Conservation (phyloP, 2,113 vertebrate genomes). For the Osmerus eperlanus region DNA sequence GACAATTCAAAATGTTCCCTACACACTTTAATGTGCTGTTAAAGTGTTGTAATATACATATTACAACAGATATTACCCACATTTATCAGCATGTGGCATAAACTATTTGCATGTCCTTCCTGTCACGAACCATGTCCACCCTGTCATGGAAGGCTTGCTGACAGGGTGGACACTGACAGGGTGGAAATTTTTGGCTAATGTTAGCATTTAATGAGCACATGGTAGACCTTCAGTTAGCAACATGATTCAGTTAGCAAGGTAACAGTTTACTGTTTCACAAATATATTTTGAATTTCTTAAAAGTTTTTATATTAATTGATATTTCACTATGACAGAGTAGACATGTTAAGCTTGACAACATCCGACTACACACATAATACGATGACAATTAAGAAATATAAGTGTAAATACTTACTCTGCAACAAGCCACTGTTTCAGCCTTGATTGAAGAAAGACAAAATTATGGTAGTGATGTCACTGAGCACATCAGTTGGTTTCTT, state of each 20-base stretch:
- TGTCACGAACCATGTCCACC: not conserved
- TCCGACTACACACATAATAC: conserved; percentile 11
- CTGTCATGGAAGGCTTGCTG: conserved; percentile 11
- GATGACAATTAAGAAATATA: conserved; percentile 8
- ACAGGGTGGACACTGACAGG: no score
- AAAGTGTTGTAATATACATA: not conserved
- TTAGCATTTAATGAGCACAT: conserved; percentile 5
- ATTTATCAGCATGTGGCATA: not conserved
- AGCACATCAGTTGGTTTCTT: not conserved
- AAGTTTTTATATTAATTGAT: not conserved
- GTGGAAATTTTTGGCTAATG: not conserved
- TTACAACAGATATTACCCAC: not conserved
- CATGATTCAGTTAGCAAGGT: conserved; percentile 3
- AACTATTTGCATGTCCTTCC: not conserved
- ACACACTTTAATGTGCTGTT: conserved; percentile 5
- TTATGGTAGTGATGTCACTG: not conserved
- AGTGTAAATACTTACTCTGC: conserved; percentile 5
- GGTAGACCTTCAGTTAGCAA: conserved; percentile 1
- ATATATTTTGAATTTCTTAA: conserved; percentile 1
- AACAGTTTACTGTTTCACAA: not conserved
- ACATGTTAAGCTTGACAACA: conserved; percentile 16
- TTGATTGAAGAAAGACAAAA: conserved; percentile 2
- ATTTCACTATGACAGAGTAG: not conserved
- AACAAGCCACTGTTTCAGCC: not conserved
- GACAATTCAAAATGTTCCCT: conserved; percentile 10